A percentile compares a stretch with the other conserved stretches of the same genome.
These are phyloP conservation scores for Mellilla xanthometata DNA, from an alignment of 2,888 invertebrate genomes.

Conservation along the genomic window DNA sequence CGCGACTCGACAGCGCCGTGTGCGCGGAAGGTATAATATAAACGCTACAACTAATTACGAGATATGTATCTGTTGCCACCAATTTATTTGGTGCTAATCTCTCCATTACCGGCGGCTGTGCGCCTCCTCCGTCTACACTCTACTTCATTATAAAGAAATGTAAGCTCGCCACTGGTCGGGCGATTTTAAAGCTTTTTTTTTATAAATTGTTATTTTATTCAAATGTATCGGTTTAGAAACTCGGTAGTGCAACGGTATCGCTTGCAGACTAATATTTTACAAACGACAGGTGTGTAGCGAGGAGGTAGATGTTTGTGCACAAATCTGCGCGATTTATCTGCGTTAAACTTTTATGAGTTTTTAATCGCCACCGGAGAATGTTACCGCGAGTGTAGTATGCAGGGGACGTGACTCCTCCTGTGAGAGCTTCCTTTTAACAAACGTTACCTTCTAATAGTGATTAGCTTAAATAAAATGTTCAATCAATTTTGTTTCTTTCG, in stretches of 20 bases:
- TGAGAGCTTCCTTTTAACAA: too few species aligned
- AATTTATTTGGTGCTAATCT: conserved; percentile 16
- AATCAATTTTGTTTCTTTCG: too few species aligned
- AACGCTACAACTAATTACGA: neutral
- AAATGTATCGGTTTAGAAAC: conserved; percentile 16
- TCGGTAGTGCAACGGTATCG: conserved; percentile 5
- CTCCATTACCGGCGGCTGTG: conserved; percentile 1
- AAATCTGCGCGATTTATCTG: conserved; percentile 1
- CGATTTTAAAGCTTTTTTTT: neutral
- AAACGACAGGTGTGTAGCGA: neutral
- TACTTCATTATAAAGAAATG: too few species aligned
- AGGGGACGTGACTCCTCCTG: too few species aligned
- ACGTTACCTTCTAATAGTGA: too few species aligned
- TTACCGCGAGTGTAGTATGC: neutral
- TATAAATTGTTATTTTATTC: conserved; percentile 4
- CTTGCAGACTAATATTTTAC: neutral
- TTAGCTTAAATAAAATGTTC: too few species aligned
- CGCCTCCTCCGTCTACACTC: neutral
- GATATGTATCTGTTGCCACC: conserved; percentile 10
- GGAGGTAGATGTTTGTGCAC: neutral
- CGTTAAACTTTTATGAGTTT: conserved; percentile 6
- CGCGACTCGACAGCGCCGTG: too few species aligned
- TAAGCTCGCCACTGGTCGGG: neutral
- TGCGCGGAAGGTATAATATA: too few species aligned
- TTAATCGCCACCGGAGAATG: conserved; percentile 3